Conservation (phyloP, 2,797 vertebrate species). For the Ceryle rudis region DNA sequence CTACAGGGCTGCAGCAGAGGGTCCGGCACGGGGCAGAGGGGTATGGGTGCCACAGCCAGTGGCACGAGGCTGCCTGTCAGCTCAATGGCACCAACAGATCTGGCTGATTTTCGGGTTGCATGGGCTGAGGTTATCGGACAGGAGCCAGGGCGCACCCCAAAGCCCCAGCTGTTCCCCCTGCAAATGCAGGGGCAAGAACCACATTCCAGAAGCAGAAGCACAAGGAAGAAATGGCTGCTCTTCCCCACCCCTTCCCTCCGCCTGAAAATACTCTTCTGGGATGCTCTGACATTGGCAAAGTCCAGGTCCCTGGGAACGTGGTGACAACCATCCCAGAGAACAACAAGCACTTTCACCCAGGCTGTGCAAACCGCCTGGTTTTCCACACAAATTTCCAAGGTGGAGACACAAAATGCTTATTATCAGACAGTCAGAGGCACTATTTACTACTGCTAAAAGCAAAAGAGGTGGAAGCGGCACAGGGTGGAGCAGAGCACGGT, state of each 20-base stretch:
- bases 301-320: rapidly evolving
- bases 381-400: background rate
- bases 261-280: background rate
- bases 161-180: background rate
- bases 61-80: background rate
- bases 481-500: background rate
- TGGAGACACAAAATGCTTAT: background rate
- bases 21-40: background rate
- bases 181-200: rapidly evolving
- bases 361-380: rapidly evolving
- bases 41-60: rapidly evolving
- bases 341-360: background rate
- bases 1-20: background rate
- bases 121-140: background rate
- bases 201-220: background rate
- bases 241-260: background rate
- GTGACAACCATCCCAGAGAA: background rate
- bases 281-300: rapidly evolving
- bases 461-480: background rate
- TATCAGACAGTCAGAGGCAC: background rate
- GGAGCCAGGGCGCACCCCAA: background rate
- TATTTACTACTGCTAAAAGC: background rate
- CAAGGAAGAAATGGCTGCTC: background rate
- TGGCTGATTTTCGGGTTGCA: background rate
- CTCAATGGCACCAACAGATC: rapidly evolving